These are phyloP conservation scores for Amiota communis DNA, from an alignment of 2,888 invertebrate species.

Conservation along the genomic window DNA sequence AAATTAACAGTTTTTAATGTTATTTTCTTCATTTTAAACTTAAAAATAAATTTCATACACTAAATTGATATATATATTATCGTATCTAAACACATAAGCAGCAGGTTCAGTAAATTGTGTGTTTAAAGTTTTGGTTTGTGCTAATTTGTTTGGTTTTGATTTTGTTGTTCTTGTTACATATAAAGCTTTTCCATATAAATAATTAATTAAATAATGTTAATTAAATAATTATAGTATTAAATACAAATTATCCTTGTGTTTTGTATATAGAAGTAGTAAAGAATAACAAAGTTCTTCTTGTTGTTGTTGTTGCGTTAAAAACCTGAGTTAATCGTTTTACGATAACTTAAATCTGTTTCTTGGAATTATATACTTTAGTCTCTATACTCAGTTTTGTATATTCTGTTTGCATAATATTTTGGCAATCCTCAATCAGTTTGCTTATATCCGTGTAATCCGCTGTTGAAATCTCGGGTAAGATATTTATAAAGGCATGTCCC, in stretches of 20 bases:
- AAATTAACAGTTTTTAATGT: too few relatives aligned
- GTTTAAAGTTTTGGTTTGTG: not conserved
- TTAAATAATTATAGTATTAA: too few relatives aligned
- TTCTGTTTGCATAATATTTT: constrained; percentile 79
- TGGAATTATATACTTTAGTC: constrained; percentile 48
- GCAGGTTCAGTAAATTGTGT: not conserved
- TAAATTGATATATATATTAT: too few relatives aligned
- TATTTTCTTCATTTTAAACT: too few relatives aligned
- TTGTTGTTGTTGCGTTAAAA: too few relatives aligned
- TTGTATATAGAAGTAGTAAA: too few relatives aligned
- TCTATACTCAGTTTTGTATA: constrained; percentile 76
- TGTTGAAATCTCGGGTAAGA: constrained; percentile 83
- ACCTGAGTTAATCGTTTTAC: not conserved
- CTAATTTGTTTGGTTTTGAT: not conserved
- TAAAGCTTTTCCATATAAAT: not conserved
- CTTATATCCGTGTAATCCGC: constrained; percentile 77
- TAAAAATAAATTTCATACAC: too few relatives aligned
- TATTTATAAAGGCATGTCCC: constrained; percentile 82
- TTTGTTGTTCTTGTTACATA: not conserved
- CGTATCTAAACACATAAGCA: too few relatives aligned
- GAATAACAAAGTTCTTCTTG: too few relatives aligned
- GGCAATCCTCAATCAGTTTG: constrained; percentile 79
- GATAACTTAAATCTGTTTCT: constrained; percentile 20
- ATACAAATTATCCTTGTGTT: too few relatives aligned
- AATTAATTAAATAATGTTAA: too few relatives aligned